A percentile compares a stretch with the other conserved stretches of the same genome.
These are phyloP conservation scores for Miltochrista miniata DNA, from an alignment of 2,888 invertebrate species.

Conservation along the genomic window DNA sequence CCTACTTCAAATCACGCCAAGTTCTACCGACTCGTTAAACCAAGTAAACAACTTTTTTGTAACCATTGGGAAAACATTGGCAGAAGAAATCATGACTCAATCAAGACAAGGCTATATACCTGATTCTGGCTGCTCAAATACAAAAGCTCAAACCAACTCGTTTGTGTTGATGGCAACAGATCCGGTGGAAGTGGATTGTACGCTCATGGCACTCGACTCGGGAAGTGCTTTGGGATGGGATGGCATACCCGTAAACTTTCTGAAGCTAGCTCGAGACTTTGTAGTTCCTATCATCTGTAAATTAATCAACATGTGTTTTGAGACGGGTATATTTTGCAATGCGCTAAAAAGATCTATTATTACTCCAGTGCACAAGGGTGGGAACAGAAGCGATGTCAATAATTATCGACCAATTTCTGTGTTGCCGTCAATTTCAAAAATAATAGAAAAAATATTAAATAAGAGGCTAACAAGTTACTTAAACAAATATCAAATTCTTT, in stretches of 20 bases:
- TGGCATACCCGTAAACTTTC: not conserved
- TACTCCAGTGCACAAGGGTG: conserved; percentile 14
- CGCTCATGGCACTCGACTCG: conserved; percentile 4
- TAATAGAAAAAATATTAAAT: conserved; percentile 21
- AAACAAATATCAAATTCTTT: conserved; percentile 7
- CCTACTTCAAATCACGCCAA: too few relatives aligned
- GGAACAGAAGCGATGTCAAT: conserved; percentile 6
- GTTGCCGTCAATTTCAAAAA: conserved; percentile 17
- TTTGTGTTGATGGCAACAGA: conserved; percentile 8
- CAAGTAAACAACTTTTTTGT: too few relatives aligned
- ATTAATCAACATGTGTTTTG: not conserved
- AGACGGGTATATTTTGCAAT: too few relatives aligned
- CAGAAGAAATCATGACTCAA: too few relatives aligned
- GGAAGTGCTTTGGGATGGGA: not conserved
- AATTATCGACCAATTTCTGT: conserved; percentile 24
- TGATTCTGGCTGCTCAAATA: too few relatives aligned
- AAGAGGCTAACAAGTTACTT: conserved; percentile 11
- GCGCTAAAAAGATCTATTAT: conserved; percentile 13
- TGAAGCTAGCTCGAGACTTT: not conserved
- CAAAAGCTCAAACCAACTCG: not conserved
- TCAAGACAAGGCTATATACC: too few relatives aligned
- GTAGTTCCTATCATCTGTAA: conserved; percentile 1
- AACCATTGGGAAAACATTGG: too few relatives aligned
- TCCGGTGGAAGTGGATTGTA: conserved; percentile 1
- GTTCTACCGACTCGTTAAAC: too few relatives aligned